Conservation (phyloP, 2,113 vertebrate genomes). For the Propithecus coquereli region DNA sequence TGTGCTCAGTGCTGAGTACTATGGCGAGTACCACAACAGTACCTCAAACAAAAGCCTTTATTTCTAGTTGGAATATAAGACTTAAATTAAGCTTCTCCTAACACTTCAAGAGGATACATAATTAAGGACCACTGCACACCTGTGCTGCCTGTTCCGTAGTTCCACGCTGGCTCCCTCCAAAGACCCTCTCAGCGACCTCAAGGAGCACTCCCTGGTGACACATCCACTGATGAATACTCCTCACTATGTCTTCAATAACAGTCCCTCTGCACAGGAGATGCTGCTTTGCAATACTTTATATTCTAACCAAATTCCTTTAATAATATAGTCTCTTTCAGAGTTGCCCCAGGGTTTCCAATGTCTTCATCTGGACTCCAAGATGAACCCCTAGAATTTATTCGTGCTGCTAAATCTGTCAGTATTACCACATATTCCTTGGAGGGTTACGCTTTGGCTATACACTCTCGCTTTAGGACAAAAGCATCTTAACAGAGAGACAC, state of each 20-base stretch:
- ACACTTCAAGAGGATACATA: not conserved
- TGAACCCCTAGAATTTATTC: constrained; percentile 47
- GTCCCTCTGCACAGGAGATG: not conserved
- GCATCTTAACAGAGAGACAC: not conserved
- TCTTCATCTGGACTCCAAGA: constrained; percentile 57
- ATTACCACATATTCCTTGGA: constrained; percentile 34
- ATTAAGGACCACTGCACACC: not conserved
- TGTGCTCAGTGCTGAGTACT: not conserved
- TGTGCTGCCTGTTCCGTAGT: not conserved
- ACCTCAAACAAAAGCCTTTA: not conserved
- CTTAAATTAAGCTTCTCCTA: not conserved
- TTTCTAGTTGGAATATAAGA: not conserved
- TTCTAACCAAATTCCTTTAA: constrained; percentile 52
- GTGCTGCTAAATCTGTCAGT: constrained; percentile 45
- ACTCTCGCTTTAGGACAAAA: constrained; percentile 30
- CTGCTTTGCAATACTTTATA: constrained; percentile 31
- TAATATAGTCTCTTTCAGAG: constrained; percentile 49
- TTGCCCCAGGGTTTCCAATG: constrained; percentile 24
- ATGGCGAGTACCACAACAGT: not conserved
- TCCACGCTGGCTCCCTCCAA: not conserved
- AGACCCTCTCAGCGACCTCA: not conserved
- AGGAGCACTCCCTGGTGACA: not conserved
- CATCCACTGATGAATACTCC: not conserved
- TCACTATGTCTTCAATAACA: not conserved
- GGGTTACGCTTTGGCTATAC: not conserved